Base-by-base conservation (phyloP, 2,113 vertebrate species). In the Hypomesus transpacificus region DNA sequence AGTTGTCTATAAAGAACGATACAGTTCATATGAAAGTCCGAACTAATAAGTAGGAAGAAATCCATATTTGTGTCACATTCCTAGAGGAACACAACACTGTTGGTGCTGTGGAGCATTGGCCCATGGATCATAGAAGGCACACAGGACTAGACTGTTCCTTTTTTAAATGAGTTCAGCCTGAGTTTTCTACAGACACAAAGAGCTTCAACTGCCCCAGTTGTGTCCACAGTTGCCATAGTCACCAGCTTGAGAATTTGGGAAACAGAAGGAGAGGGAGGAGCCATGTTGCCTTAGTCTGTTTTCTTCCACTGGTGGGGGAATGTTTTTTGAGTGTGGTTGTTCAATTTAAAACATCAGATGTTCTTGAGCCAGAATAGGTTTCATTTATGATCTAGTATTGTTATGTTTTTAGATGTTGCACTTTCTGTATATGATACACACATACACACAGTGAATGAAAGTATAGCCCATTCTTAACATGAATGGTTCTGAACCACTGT, bases 141-240 rank as follows among this genome's bases (percentile, higher is more conserved):
- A 66, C 22, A 28, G 60, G 60, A 69, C 68, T 73, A 70, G 39
- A 46, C 65, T 79, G 82, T 81, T 73, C 80, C 59, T 72, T 64
- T 83, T 80, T 79, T 81, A 80, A 80, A 86, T 85, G 82, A 74
- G 75, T 77, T 66, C 4, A 77, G 77, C 73, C 76, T 77, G 80
- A 70, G 22, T 77, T 78, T 82, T 83, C 77, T 66, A 28, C 62
- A 71, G 62, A 71, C 73, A 83, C 83, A 89, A 87, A 85, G 57
- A 83, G 79, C 28, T 74, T 80, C 64, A 74, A 68, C 77, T 77
- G 82, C 85, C 80, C 83, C 82, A 89, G 88, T 87, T 68, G 39
- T 62, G 76, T 58, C 66, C 51, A 75, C 70, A 76, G 76, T 89
- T 78, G 11, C 88, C 85, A 83, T 85, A 86, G 76, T 54, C 21